Percentiles rank a stretch among this genome's conserved stretches.
Conservation (phyloP, 2,113 vertebrate species). For the Tapirus terrestris region DNA sequence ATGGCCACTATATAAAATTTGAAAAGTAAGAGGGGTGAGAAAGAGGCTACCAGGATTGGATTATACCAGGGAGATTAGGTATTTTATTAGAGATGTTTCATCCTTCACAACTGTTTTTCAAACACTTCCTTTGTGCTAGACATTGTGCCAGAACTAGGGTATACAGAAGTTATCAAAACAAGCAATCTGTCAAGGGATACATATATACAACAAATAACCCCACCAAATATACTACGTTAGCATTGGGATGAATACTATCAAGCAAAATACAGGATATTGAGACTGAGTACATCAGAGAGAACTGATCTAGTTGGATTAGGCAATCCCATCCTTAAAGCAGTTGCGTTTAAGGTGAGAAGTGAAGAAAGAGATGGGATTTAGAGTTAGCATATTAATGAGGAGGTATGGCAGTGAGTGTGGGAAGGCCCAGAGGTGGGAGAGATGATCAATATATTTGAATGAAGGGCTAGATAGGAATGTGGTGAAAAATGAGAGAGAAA, state of each 20-base stretch:
- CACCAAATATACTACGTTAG: neutral
- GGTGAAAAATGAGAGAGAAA: neutral
- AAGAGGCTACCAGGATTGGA: neutral
- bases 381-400: neutral
- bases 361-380: neutral
- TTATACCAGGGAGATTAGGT: neutral
- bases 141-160: neutral
- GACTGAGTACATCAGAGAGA: neutral
- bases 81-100: slow-evolving; percentile 23
- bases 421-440: neutral
- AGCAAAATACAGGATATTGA: neutral
- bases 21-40: neutral
- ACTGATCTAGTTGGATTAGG: neutral
- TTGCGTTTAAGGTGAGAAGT: neutral
- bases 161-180: neutral
- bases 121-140: neutral
- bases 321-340: neutral
- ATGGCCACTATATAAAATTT: neutral
- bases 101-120: neutral
- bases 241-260: neutral
- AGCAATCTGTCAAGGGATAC: neutral
- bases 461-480: neutral
- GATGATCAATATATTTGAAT: neutral
- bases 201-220: neutral
- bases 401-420: neutral